Evolutionary conservation across 2,113 vertebrate genomes (phyloP).

Genomic region (Anser cygnoides): DNA sequence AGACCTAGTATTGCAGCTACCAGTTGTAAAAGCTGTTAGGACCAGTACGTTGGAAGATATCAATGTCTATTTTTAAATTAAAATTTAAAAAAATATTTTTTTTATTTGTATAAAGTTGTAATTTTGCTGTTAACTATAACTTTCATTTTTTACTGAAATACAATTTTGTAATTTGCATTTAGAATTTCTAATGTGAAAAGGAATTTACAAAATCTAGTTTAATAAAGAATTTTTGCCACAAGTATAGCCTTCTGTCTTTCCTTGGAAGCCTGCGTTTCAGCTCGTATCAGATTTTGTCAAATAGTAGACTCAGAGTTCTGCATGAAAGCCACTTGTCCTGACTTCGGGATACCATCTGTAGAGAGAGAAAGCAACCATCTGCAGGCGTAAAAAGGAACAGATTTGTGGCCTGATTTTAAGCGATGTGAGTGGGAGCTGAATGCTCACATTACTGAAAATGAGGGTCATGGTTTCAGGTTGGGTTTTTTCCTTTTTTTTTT

Average conservation of each 20-base stretch:
- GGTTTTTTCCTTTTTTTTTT: background rate
- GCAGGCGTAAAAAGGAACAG: constrained; percentile 18
- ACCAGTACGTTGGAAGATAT: constrained; percentile 38
- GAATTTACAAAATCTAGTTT: constrained; percentile 74
- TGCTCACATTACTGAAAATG: constrained; percentile 24
- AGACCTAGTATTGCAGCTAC: constrained; percentile 54
- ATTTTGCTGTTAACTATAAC: constrained; percentile 75
- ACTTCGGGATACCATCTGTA: constrained; percentile 43
- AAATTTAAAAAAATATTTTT: constrained; percentile 16
- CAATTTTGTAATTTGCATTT: constrained; percentile 78
- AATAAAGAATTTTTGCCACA: constrained; percentile 77
- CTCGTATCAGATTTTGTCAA: background rate
- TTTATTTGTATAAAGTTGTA: constrained; percentile 77
- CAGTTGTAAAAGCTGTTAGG: constrained; percentile 32
- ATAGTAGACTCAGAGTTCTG: background rate
- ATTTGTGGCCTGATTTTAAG: constrained; percentile 50
- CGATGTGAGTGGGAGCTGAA: background rate
- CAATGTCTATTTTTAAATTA: constrained; percentile 58
- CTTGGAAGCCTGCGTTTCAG: background rate
- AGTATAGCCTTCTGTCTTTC: constrained; percentile 54
- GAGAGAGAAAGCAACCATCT: constrained; percentile 45
- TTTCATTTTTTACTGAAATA: constrained; percentile 76
- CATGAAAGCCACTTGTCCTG: constrained; percentile 31
- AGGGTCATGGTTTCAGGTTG: background rate
- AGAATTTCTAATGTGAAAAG: constrained; percentile 74